These are phyloP conservation scores for Coluber constrictor DNA, from an alignment of 2,797 vertebrate genomes.

Conservation along the genomic window DNA sequence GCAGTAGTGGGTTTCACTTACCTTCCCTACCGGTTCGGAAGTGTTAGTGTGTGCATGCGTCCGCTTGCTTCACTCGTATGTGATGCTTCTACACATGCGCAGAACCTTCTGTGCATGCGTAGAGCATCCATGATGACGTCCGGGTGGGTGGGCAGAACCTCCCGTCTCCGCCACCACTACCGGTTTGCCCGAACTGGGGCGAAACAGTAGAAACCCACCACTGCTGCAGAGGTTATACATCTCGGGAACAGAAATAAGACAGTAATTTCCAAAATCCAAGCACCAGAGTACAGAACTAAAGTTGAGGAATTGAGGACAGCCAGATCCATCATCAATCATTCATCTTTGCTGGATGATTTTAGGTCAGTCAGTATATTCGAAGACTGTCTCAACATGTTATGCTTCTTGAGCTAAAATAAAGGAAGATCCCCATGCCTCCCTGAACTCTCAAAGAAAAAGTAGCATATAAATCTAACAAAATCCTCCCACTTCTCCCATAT, in stretches of 20 bases:
- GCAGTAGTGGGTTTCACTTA: no score
- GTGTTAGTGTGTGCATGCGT: no score
- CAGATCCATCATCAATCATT: not conserved
- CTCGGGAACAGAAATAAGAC: not conserved
- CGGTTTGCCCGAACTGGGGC: no score
- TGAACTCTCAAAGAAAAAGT: not conserved
- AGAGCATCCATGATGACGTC: no score
- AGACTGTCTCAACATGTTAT: not conserved
- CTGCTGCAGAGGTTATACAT: not conserved
- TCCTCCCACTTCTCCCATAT: not conserved
- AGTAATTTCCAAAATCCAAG: not conserved
- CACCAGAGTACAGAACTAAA: not conserved
- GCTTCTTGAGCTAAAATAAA: not conserved
- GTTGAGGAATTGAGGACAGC: not conserved
- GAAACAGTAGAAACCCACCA: no score
- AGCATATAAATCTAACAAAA: not conserved
- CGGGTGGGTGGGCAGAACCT: no score
- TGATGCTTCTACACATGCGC: no score
- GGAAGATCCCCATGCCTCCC: not conserved
- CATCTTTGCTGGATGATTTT: not conserved
- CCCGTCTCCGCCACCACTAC: no score
- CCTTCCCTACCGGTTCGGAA: no score
- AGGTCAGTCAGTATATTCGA: not conserved
- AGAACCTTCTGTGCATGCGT: no score
- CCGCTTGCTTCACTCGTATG: no score